Conservation (phyloP, 2,888 invertebrate species). For the Dicranocentrus wangi region DNA sequence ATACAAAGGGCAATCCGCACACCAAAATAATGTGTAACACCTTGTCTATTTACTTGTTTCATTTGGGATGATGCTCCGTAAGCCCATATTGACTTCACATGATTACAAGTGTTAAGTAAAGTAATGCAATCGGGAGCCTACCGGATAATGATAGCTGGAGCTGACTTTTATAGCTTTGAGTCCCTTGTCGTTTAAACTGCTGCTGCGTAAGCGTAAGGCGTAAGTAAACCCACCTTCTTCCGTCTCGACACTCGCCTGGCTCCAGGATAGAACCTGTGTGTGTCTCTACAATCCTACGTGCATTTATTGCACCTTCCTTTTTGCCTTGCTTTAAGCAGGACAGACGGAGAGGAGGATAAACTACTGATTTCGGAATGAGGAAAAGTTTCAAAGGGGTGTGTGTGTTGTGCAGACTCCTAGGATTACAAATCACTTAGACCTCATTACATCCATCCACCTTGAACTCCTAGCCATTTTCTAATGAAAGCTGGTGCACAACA, state of each 20-base stretch:
- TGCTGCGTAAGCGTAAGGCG: not conserved
- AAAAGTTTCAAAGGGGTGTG: slow-evolving; percentile 18
- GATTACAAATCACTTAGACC: slow-evolving; percentile 49
- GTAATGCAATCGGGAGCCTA: slow-evolving; percentile 59
- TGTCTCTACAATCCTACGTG: slow-evolving; percentile 17
- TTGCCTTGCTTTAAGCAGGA: too few relatives aligned
- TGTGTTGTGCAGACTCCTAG: slow-evolving; percentile 28
- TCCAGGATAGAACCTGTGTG: slow-evolving; percentile 16
- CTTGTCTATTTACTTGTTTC: not conserved
- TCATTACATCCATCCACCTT: slow-evolving; percentile 10
- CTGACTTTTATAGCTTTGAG: slow-evolving; percentile 35
- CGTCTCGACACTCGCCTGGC: slow-evolving; percentile 57
- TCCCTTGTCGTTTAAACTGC: not conserved
- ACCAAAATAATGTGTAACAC: slow-evolving; percentile 11
- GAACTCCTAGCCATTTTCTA: too few relatives aligned
- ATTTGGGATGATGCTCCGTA: slow-evolving; percentile 29
- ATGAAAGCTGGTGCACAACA: slow-evolving; percentile 13
- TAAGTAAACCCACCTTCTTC: slow-evolving; percentile 7
- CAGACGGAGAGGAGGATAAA: not conserved
- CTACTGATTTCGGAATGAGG: slow-evolving; percentile 13
- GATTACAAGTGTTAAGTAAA: slow-evolving; percentile 61
- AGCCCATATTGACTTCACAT: slow-evolving; percentile 59
- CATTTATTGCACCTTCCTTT: too few relatives aligned
- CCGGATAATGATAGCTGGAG: slow-evolving; percentile 34
- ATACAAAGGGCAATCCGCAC: slow-evolving; percentile 1